Base-by-base conservation (phyloP, 2,113 vertebrate genomes). In the Ramphastos sulfuratus region DNA sequence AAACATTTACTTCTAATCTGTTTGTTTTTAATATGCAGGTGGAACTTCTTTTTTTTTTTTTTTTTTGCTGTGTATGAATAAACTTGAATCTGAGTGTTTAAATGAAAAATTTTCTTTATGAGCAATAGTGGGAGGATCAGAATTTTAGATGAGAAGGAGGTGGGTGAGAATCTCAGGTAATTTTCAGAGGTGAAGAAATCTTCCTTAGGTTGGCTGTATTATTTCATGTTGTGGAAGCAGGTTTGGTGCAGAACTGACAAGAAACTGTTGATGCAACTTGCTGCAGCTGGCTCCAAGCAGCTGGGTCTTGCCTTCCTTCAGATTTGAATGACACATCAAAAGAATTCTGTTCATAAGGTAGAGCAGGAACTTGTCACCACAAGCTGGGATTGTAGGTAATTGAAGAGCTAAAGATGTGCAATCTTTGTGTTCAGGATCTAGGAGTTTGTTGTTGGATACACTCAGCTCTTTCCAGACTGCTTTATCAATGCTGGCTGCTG, bases 1-100 rank as follows among this genome's bases (percentile, higher is more conserved):
- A 99, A 99, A 97, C 97, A 97, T 99, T 99, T 98, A 98, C 98
- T 98, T 98, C 97, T 98, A 96, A 96, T 92, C 90, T 97, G 96
- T 94, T 97, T 97, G 97, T 94, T 97, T 97, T 97, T 97, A 97
- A 97, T 98, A 96, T 89, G 89, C 94, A 97, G 95, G 96, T 97
- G 95, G 85, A 94, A 96, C 77, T 90, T 44, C 14, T 44, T 44
- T 44, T 44, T 44, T 44, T 16, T 46, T 46, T 46, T 46, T 46
- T 46, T 46, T 46, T 94, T 70, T 92, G 93, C 97, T 92, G 91
- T 96, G 87, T 96, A 58, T 80, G 92, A 97, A 97, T 98, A 97
- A 98, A 97, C 80, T 86, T 77, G 85, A 95, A 87, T 93, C 77
- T 91, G 77, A 95, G 84, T 97, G 90, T 97, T 97, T 95, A 97